Conservation (phyloP, 2,797 vertebrate genomes). For the Sebastes diaconus region DNA sequence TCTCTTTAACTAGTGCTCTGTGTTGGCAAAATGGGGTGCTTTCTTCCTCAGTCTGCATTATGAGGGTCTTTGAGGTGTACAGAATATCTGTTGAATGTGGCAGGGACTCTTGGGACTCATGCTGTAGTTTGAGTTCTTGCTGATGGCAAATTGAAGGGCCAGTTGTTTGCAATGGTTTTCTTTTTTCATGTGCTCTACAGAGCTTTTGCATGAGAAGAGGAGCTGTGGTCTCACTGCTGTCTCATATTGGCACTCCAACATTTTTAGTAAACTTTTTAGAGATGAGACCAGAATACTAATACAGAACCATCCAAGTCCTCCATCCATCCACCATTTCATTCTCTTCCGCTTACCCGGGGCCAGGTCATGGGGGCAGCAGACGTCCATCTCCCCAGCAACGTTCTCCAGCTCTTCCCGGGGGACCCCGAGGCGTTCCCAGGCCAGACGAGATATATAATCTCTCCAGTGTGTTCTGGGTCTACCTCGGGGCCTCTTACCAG, state of each 20-base stretch:
- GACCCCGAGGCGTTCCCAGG: too few relatives aligned
- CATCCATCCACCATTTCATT: too few relatives aligned
- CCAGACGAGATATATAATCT: neutral
- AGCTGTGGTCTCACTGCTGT: neutral
- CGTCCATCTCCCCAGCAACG: too few relatives aligned
- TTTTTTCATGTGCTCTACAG: neutral
- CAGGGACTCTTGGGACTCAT: neutral
- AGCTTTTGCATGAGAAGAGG: neutral
- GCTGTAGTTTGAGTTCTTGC: neutral
- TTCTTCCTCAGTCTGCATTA: neutral
- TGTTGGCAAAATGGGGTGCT: slow-evolving; percentile 1
- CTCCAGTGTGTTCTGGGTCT: neutral
- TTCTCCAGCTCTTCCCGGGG: too few relatives aligned
- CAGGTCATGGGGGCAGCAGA: too few relatives aligned
- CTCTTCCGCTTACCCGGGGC: too few relatives aligned
- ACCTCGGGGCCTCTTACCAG: neutral
- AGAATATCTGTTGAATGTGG: slow-evolving; percentile 7
- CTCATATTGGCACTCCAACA: too few relatives aligned
- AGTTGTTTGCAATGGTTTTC: neutral
- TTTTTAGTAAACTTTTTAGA: too few relatives aligned
- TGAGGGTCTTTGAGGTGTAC: neutral
- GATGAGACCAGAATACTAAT: too few relatives aligned
- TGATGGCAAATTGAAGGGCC: neutral
- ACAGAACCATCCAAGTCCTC: too few relatives aligned
- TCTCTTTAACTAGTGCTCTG: slow-evolving; percentile 20